Percentiles rank a stretch among this genome's conserved stretches.
phyloP scores from a whole-genome alignment of 2,113 vertebrate genomes.

The Agelaius tricolor region DNA sequence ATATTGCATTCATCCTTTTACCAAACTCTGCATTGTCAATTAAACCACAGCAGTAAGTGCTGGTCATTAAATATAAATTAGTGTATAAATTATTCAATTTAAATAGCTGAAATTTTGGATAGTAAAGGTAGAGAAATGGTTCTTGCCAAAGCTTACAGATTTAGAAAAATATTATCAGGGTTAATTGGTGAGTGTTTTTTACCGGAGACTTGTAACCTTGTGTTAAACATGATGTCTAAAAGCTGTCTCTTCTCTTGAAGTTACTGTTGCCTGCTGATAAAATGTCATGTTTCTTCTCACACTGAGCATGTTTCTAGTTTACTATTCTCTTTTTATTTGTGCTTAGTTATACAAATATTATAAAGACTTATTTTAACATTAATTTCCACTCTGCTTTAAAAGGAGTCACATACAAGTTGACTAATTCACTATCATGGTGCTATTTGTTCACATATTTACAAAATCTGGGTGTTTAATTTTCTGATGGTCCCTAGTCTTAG shows the following conservation, averaged over 20 bases:
- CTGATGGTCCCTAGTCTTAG: background rate
- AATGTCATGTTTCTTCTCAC: background rate
- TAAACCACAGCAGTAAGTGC: background rate
- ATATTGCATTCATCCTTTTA: background rate
- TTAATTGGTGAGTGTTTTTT: background rate
- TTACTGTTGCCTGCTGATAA: background rate
- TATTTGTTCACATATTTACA: background rate
- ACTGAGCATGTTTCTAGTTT: background rate
- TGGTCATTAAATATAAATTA: background rate
- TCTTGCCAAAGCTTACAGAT: background rate
- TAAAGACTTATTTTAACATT: background rate
- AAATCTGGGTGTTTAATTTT: background rate
- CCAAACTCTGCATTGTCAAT: rapidly evolving
- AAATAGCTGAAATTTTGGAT: background rate
- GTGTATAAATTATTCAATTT: background rate
- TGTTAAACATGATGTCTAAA: background rate
- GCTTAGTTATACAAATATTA: background rate
- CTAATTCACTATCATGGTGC: background rate
- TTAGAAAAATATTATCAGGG: background rate
- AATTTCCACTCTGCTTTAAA: background rate
- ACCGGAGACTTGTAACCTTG: background rate
- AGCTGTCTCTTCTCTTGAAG: background rate
- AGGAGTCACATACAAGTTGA: background rate
- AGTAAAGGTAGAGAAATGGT: background rate
- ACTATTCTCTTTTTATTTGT: background rate